Percentiles rank a stretch among this genome's conserved stretches.
Evolutionary conservation across 2,888 invertebrate species (phyloP).

Genomic region (Amiota minor): DNA sequence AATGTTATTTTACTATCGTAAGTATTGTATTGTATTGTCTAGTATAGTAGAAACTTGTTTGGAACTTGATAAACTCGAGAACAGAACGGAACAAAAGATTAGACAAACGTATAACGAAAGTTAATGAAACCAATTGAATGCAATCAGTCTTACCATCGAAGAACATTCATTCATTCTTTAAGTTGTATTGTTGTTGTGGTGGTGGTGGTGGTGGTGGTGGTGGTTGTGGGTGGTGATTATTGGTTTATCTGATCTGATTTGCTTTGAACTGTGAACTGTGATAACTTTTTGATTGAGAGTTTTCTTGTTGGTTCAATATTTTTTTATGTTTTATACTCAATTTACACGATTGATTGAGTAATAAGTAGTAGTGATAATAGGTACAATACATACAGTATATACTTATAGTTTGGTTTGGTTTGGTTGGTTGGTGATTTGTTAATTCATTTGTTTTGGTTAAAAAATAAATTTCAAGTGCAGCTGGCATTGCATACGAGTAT

Average conservation of each 20-base stretch:
- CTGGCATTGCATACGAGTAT: slow-evolving; percentile 26
- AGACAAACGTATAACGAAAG: slow-evolving; percentile 18
- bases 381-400: no score
- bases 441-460: slow-evolving; percentile 23
- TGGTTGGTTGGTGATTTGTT: slow-evolving; percentile 10
- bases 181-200: no score
- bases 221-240: slow-evolving; percentile 1
- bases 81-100: neutral
- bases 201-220: no score
- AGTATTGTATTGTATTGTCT: neutral
- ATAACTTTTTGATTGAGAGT: slow-evolving; percentile 11
- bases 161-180: neutral
- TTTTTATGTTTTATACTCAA: neutral
- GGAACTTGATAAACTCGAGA: slow-evolving; percentile 9
- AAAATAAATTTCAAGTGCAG: slow-evolving; percentile 31
- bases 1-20: neutral
- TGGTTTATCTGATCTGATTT: neutral
- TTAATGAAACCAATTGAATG: slow-evolving; percentile 18
- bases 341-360: slow-evolving; percentile 37
- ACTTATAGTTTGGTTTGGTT: no score
- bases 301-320: neutral
- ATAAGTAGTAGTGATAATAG: no score
- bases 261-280: neutral
- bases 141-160: slow-evolving; percentile 27
- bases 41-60: neutral